Conservation (phyloP, 1,140 invertebrate genomes). For the Apocrypta bakeri region DNA sequence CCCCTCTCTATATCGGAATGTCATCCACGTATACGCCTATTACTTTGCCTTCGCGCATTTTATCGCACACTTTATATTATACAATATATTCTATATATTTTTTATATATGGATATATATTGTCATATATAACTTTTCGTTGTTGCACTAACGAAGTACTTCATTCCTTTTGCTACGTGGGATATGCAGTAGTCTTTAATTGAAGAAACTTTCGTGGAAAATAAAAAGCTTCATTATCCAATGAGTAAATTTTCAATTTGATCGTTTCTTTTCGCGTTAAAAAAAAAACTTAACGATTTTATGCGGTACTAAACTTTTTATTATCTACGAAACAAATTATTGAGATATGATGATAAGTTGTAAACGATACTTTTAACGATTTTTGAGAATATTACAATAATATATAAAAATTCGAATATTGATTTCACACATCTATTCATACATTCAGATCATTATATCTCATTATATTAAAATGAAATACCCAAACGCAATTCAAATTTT, state of each 20-base stretch:
- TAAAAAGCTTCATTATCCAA: too few relatives aligned
- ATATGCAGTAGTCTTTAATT: too few relatives aligned
- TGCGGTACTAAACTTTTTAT: background rate
- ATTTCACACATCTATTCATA: background rate
- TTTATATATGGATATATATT: background rate
- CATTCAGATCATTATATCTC: background rate
- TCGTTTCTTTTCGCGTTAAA: too few relatives aligned
- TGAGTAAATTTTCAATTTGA: too few relatives aligned
- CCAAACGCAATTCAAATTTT: background rate
- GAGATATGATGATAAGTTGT: background rate
- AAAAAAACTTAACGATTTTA: too few relatives aligned
- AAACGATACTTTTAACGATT: too few relatives aligned
- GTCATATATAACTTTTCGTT: background rate
- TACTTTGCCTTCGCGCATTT: background rate
- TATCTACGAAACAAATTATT: background rate
- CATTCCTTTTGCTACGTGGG: background rate
- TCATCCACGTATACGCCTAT: conserved; percentile 8
- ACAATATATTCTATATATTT: background rate
- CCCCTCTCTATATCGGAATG: conserved; percentile 8
- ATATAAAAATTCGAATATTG: too few relatives aligned
- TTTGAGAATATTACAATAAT: too few relatives aligned
- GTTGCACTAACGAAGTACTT: background rate
- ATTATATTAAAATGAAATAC: background rate
- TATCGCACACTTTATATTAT: conserved; percentile 20
- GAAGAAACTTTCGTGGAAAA: too few relatives aligned